Evolutionary conservation across 2,797 vertebrate genomes (phyloP).

Genomic region (Poeciliopsis turneri): DNA sequence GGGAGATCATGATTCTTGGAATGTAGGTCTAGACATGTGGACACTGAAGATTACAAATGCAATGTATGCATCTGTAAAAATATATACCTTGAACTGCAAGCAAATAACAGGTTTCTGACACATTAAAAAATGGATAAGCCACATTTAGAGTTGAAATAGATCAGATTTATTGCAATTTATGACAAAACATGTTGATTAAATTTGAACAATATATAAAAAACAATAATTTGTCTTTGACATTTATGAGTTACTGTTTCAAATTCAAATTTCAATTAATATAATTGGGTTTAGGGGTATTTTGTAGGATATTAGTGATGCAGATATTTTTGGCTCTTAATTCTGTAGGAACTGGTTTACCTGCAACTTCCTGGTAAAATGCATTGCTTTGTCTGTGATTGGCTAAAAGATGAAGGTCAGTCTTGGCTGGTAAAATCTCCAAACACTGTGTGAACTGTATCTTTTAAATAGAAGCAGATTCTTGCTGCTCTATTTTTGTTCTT

Average conservation of each 20-base stretch:
- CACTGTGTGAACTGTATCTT: background rate
- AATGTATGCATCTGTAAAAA: background rate
- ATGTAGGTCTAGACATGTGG: slow-evolving; percentile 51
- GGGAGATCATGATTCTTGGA: slow-evolving; percentile 27
- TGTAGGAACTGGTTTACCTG: background rate
- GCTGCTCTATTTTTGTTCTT: slow-evolving; percentile 16
- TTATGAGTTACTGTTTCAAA: background rate
- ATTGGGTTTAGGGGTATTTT: background rate
- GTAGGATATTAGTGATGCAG: background rate
- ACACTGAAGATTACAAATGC: slow-evolving; percentile 22
- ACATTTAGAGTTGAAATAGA: background rate
- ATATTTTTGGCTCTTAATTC: background rate
- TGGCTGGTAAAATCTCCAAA: background rate
- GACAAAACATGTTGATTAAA: background rate
- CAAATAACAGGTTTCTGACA: background rate
- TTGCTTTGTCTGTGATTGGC: background rate
- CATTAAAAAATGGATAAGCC: background rate
- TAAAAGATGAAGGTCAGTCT: background rate
- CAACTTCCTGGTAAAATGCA: background rate
- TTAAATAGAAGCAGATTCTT: background rate
- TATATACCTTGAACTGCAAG: background rate
- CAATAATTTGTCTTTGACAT: background rate
- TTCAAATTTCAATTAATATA: background rate
- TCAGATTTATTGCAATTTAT: background rate
- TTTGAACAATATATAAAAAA: background rate